These are phyloP conservation scores for Coendou prehensilis DNA, from an alignment of 2,797 vertebrate species.

Conservation along the genomic window DNA sequence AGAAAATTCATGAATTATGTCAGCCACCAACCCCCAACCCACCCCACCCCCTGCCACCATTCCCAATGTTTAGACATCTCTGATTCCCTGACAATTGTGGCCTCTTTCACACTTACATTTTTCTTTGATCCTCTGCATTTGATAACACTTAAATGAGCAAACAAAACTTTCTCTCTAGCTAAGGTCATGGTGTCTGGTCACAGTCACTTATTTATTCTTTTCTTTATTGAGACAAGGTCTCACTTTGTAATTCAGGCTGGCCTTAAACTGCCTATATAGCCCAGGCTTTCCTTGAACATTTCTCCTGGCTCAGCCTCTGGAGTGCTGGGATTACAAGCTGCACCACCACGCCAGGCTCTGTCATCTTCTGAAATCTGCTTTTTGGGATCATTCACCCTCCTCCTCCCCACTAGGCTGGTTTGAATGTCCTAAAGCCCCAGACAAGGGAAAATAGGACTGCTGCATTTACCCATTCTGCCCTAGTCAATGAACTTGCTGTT, in stretches of 20 bases:
- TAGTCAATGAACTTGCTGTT: not conserved
- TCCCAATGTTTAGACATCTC: conserved; percentile 16
- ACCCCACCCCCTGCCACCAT: not conserved
- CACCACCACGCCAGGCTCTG: not conserved
- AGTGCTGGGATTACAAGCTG: not conserved
- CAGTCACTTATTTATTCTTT: not conserved
- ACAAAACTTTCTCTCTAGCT: conserved; percentile 35
- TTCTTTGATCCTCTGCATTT: conserved; percentile 61
- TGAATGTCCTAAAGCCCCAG: not conserved
- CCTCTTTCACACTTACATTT: conserved; percentile 39
- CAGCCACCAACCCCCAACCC: not conserved
- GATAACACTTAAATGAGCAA: conserved; percentile 58
- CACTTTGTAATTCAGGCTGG: not conserved
- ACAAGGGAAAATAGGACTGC: not conserved
- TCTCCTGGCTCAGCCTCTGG: not conserved
- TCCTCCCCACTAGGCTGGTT: not conserved
- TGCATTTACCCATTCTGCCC: not conserved
- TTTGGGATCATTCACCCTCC: not conserved
- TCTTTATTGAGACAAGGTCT: not conserved
- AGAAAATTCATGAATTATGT: conserved; percentile 42
- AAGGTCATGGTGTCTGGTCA: not conserved
- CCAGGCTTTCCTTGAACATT: not conserved
- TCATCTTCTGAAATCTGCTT: conserved; percentile 11
- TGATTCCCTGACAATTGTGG: conserved; percentile 28
- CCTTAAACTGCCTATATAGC: not conserved